A percentile compares a stretch with the other conserved stretches of the same genome.
Conservation (phyloP, 2,888 invertebrate genomes). For the Carabus problematicus region DNA sequence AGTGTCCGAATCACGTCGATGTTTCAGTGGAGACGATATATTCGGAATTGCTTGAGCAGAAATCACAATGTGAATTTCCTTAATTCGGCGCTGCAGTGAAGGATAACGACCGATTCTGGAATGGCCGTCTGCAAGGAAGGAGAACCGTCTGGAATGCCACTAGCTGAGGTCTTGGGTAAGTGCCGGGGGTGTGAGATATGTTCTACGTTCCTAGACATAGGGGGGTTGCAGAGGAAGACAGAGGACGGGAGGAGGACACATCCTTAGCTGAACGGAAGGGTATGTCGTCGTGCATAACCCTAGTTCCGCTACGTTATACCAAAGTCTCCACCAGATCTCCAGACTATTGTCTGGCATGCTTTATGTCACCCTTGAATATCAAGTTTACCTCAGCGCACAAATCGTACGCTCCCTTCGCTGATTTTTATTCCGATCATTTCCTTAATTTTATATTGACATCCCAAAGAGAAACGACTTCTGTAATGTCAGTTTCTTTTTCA, state of each 20-base stretch:
- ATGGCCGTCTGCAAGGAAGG: no score
- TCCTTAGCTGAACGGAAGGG: no score
- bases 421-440: conserved; percentile 10
- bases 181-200: conserved; percentile 10
- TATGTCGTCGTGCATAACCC: no score
- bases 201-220: conserved; percentile 15
- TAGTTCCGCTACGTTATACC: conserved; percentile 8
- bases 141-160: no score
- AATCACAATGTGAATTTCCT: conserved; percentile 13
- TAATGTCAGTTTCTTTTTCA: no score
- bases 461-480: no score
- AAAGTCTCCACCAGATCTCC: conserved; percentile 21
- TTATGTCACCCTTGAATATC: conserved; percentile 27
- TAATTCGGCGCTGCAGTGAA: conserved; percentile 25
- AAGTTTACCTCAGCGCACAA: conserved; percentile 20
- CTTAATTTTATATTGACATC: conserved; percentile 7
- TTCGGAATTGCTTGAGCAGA: no score
- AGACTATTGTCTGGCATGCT: conserved; percentile 32
- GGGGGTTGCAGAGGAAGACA: neutral
- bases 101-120: no score
- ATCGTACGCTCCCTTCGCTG: conserved; percentile 2
- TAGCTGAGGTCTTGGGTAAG: neutral
- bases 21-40: no score
- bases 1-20: no score
- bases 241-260: no score